Percentiles rank a stretch among this genome's conserved stretches.
Evolutionary conservation across 1,140 invertebrate genomes (phyloP).

Genomic region (Megalopta genalis): DNA sequence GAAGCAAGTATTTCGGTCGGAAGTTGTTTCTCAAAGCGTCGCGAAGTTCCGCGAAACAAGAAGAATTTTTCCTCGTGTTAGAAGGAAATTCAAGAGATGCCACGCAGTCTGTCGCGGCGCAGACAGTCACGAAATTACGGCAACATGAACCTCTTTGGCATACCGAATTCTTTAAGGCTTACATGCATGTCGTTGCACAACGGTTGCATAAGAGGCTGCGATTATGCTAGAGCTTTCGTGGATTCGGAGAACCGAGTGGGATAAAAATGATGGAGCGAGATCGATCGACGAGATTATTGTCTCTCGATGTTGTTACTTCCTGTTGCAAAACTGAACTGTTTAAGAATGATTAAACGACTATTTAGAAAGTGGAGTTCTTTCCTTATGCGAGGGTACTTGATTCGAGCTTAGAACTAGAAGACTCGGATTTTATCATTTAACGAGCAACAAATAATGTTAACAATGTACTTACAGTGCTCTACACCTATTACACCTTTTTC

Average conservation of each 20-base stretch:
- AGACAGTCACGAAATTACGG: slow-evolving; percentile 55
- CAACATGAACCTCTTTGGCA: slow-evolving; percentile 17
- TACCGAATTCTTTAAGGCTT: slow-evolving; percentile 41
- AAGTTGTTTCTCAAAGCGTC: neutral
- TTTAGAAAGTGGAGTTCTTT: neutral
- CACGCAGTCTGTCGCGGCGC: slow-evolving; percentile 70
- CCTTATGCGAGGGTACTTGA: no score
- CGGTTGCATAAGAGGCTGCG: slow-evolving; percentile 17
- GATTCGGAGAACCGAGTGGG: neutral
- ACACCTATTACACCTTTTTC: no score
- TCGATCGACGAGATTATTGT: slow-evolving; percentile 14
- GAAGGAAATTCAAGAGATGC: slow-evolving; percentile 67
- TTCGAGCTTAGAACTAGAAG: no score
- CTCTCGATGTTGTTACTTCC: neutral
- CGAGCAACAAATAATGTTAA: no score
- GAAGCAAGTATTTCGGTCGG: neutral
- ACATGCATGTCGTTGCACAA: slow-evolving; percentile 43
- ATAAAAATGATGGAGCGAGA: slow-evolving; percentile 5
- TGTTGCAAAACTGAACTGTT: neutral
- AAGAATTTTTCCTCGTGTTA: slow-evolving; percentile 7
- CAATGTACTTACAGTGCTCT: no score
- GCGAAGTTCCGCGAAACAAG: neutral
- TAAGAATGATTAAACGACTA: neutral
- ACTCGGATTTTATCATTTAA: no score
- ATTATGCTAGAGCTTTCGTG: slow-evolving; percentile 19